Evolutionary conservation across 2,888 invertebrate species (phyloP).

Genomic region (Acleris sparsana): DNA sequence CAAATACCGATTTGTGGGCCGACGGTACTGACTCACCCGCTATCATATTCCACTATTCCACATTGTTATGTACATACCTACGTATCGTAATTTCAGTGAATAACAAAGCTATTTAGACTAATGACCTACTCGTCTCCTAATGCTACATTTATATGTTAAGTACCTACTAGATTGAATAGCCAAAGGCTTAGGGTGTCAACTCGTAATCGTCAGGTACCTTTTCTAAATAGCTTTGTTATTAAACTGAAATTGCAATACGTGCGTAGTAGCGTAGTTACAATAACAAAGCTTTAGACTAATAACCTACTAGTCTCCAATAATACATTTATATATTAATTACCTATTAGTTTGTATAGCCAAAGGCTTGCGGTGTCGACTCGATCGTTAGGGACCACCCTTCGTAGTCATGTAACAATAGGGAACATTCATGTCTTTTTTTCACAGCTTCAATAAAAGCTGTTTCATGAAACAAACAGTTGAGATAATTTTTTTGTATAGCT

Average conservation of each 20-base stretch:
- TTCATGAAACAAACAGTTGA: too few relatives aligned
- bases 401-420: not conserved
- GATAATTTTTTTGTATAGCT: too few relatives aligned
- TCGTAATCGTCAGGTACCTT: not conserved
- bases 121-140: not conserved
- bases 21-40: conserved; percentile 65
- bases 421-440: too few relatives aligned
- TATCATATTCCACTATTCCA: conserved; percentile 63
- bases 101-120: conserved; percentile 21
- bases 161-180: too few relatives aligned
- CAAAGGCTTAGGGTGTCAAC: too few relatives aligned
- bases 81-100: conserved; percentile 13
- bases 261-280: conserved; percentile 7
- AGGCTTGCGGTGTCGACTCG: too few relatives aligned
- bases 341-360: too few relatives aligned
- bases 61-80: conserved; percentile 38
- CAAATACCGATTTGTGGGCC: conserved; percentile 67
- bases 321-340: too few relatives aligned
- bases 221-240: not conserved
- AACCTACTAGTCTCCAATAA: not conserved
- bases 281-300: conserved; percentile 16
- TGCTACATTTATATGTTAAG: too few relatives aligned
- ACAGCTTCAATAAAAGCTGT: too few relatives aligned
- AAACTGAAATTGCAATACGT: not conserved
- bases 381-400: too few relatives aligned